Percentiles rank a stretch among this genome's conserved stretches.
Conservation (phyloP, 2,888 invertebrate species). For the Limnephilus marmoratus region DNA sequence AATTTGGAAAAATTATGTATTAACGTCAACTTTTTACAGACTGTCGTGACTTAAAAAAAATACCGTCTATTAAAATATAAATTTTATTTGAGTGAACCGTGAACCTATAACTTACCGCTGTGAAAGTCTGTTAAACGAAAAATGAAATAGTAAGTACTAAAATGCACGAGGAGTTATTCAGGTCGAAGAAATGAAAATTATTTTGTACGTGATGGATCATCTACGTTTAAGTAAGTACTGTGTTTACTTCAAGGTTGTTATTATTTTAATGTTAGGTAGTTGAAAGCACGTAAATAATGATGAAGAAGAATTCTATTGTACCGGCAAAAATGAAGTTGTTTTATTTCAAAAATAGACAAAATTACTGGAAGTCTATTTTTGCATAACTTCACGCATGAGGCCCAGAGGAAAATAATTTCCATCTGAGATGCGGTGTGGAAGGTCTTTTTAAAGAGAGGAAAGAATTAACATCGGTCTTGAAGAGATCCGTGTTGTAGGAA, state of each 20-base stretch:
- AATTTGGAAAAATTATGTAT: background rate
- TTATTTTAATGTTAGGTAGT: background rate
- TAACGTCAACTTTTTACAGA: background rate
- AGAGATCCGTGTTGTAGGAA: no score
- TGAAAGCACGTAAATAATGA: no score
- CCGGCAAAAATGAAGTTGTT: no score
- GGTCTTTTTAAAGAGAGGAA: no score
- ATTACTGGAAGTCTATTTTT: no score
- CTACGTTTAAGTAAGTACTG: background rate
- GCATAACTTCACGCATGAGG: no score
- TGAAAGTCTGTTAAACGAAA: background rate
- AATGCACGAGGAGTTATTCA: background rate
- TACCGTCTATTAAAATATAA: background rate
- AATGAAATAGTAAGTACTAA: background rate
- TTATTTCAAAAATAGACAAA: no score
- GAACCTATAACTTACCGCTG: background rate
- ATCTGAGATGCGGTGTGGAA: no score
- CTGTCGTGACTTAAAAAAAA: background rate
- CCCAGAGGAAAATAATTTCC: no score
- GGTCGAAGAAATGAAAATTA: background rate
- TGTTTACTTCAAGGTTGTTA: background rate
- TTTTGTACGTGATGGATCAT: conserved; percentile 2
- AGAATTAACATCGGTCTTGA: no score
- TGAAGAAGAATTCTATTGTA: no score
- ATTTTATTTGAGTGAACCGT: background rate